Conservation (phyloP, 2,888 invertebrate genomes). For the Drosophila multiciliata region DNA sequence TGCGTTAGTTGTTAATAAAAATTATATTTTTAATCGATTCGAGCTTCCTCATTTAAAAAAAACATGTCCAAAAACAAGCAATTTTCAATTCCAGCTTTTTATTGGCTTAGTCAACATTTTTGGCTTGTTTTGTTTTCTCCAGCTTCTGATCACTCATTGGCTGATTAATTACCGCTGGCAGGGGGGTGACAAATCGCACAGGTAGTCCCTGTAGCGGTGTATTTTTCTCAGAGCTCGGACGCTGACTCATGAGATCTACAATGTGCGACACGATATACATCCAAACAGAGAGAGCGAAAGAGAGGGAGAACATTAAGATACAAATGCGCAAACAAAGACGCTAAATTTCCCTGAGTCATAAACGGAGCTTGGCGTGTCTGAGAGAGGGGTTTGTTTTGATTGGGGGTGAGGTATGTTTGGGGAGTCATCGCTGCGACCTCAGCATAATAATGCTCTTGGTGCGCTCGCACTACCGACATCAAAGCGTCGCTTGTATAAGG, state of each 20-base stretch:
- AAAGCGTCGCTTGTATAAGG: constrained; percentile 14
- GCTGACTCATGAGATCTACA: constrained; percentile 53
- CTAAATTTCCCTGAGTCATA: constrained; percentile 57
- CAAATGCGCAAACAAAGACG: constrained; percentile 36
- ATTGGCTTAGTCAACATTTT: constrained; percentile 21
- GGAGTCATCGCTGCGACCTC: background rate
- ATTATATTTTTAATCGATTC: background rate
- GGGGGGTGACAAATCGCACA: constrained; percentile 1
- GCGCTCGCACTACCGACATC: constrained; percentile 3
- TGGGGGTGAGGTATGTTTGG: background rate
- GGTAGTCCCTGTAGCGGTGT: constrained; percentile 26
- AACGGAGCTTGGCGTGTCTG: constrained; percentile 23
- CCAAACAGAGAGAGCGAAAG: background rate
- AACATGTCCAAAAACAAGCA: constrained; percentile 13
- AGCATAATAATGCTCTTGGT: constrained; percentile 21
- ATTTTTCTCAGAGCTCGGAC: constrained; percentile 9
- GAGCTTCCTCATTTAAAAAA: constrained; percentile 19
- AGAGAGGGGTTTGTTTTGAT: background rate
- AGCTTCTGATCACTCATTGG: constrained; percentile 19
- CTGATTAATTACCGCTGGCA: background rate
- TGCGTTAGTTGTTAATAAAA: no score
- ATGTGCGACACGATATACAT: constrained; percentile 24
- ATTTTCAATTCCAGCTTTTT: constrained; percentile 8
- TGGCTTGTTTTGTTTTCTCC: background rate
- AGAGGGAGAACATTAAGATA: constrained; percentile 46